Conservation (phyloP, 2,113 vertebrate genomes). For the Spheniscus mendiculus region DNA sequence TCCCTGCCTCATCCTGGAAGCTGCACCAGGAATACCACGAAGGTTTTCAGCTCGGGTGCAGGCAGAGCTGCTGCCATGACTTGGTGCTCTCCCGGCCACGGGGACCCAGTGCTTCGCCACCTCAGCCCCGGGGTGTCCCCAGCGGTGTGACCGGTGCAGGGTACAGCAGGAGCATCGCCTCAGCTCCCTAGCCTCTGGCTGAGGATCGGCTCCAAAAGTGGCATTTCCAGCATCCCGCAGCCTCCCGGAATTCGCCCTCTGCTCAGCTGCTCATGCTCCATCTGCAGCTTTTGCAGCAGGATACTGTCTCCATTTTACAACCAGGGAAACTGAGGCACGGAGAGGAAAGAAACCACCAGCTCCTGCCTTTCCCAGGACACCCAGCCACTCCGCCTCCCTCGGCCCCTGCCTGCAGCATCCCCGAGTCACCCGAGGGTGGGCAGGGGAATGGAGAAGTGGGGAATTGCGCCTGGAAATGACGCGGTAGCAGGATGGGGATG, state of each 20-base stretch:
- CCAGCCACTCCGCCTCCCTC: neutral
- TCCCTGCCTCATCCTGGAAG: neutral
- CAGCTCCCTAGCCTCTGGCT: neutral
- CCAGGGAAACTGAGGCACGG: neutral
- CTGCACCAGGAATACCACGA: accelerated
- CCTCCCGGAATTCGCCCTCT: accelerated
- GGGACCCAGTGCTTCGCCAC: accelerated
- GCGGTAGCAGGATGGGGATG: neutral
- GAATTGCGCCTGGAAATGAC: neutral
- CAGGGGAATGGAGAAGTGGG: accelerated
- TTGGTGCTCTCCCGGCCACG: neutral
- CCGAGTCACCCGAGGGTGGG: accelerated
- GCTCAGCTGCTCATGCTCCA: neutral
- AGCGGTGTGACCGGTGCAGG: accelerated
- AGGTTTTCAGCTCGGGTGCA: neutral
- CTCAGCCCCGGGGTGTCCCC: accelerated
- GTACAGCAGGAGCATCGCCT: neutral
- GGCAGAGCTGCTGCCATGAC: neutral
- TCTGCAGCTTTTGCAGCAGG: neutral
- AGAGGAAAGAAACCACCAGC: accelerated
- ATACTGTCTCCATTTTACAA: neutral
- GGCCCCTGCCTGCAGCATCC: neutral
- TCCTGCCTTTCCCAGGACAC: neutral
- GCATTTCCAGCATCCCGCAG: neutral
- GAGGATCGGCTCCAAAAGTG: accelerated